These are phyloP conservation scores for Blastomussa wellsi DNA, from an alignment of 92 coral and sea anemone species.

Conservation along the genomic window DNA sequence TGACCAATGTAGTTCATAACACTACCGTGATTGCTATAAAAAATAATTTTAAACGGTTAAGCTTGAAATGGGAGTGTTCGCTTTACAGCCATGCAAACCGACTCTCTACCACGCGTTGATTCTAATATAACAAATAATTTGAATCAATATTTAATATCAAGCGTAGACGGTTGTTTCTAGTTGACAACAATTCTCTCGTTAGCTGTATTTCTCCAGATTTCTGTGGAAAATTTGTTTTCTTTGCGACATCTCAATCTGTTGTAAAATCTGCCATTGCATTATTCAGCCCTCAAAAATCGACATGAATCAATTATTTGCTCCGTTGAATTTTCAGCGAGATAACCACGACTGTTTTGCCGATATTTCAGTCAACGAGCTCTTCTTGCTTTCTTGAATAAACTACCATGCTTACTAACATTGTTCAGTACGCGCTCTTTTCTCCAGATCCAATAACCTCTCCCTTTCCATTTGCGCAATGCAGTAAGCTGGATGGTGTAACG, in stretches of 20 bases:
- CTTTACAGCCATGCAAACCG: neutral
- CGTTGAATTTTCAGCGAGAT: neutral
- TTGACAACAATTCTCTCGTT: neutral
- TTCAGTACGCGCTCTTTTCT: neutral
- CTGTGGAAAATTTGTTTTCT: neutral
- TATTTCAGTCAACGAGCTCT: neutral
- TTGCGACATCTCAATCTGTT: neutral
- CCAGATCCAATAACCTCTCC: neutral
- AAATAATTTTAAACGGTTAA: neutral
- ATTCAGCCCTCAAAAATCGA: neutral
- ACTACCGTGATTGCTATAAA: neutral
- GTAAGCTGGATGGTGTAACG: neutral
- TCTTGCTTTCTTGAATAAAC: neutral
- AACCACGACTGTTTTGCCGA: neutral
- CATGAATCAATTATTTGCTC: neutral
- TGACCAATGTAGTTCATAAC: neutral
- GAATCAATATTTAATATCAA: neutral
- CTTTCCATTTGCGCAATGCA: neutral
- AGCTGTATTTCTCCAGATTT: neutral
- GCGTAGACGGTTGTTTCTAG: neutral
- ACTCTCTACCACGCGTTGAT: neutral
- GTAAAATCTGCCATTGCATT: conserved; percentile 1
- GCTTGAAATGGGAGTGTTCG: neutral
- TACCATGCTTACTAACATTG: neutral
- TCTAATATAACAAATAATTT: neutral